A percentile compares a stretch with the other conserved stretches of the same genome.
Conservation (phyloP, 1,140 invertebrate species). For the Drosophila trapezifrons region DNA sequence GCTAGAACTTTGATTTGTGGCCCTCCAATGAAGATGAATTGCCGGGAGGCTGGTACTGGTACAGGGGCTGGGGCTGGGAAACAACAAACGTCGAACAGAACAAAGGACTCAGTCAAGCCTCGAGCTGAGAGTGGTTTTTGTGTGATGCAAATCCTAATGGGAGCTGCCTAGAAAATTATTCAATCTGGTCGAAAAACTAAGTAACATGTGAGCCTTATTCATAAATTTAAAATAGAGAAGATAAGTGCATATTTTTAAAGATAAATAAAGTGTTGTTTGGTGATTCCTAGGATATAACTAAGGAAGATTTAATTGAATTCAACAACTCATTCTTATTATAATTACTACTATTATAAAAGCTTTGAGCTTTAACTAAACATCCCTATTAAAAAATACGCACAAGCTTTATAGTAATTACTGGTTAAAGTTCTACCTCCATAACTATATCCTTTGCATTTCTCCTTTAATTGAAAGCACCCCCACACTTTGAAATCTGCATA, state of each 20-base stretch:
- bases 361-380: too few relatives aligned
- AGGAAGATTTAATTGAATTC: too few relatives aligned
- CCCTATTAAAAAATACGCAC: not conserved
- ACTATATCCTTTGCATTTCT: not conserved
- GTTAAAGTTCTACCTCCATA: not conserved
- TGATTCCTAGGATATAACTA: too few relatives aligned
- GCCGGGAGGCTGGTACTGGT: not conserved
- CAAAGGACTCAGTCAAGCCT: conserved; percentile 25
- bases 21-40: conserved; percentile 41
- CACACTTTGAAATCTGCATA: not conserved
- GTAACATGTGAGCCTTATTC: not conserved
- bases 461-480: conserved; percentile 10
- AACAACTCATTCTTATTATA: too few relatives aligned
- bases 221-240: not conserved
- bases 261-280: too few relatives aligned
- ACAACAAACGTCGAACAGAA: conserved; percentile 28
- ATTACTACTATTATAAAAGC: too few relatives aligned
- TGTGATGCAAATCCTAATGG: conserved; percentile 17
- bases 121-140: conserved; percentile 19
- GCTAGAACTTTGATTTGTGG: conserved; percentile 47
- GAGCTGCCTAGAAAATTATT: conserved; percentile 10
- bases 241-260: too few relatives aligned
- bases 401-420: not conserved
- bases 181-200: not conserved
- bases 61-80: not conserved